Percentiles rank a stretch among this genome's conserved stretches.
phyloP scores from a whole-genome alignment of 2,113 vertebrate species.

The Aix galericulata region DNA sequence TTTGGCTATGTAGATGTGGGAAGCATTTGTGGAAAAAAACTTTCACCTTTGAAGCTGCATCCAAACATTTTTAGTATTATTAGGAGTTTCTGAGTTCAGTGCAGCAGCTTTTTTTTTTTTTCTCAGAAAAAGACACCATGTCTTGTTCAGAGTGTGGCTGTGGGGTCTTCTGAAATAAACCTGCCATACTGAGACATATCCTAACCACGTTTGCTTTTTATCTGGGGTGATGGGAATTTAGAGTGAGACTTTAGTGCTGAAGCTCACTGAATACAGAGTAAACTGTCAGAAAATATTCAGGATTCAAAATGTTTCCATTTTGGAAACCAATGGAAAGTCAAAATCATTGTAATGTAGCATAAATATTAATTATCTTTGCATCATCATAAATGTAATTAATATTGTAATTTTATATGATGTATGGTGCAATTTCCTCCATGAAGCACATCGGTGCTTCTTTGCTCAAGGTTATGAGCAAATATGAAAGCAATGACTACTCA shows the following conservation, averaged over 20 bases:
- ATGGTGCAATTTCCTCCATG: background rate
- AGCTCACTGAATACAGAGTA: background rate
- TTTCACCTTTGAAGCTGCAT: background rate
- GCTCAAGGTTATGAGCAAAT: background rate
- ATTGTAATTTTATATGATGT: background rate
- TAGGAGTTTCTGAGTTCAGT: background rate
- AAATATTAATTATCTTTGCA: background rate
- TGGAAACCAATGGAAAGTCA: background rate
- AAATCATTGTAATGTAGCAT: background rate
- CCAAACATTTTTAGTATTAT: background rate
- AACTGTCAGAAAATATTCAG: background rate
- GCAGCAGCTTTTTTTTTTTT: background rate
- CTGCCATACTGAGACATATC: accelerated
- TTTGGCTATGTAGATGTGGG: background rate
- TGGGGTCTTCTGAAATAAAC: background rate
- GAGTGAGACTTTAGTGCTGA: background rate
- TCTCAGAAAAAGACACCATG: background rate
- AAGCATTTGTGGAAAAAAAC: background rate
- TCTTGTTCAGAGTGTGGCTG: background rate
- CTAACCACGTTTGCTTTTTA: background rate
- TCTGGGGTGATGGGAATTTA: background rate
- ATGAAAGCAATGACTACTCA: background rate
- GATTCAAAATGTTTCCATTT: background rate
- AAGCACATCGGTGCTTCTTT: background rate
- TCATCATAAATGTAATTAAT: background rate